Conservation (phyloP, 2,888 invertebrate genomes). For the Drosophila maculinotata region DNA sequence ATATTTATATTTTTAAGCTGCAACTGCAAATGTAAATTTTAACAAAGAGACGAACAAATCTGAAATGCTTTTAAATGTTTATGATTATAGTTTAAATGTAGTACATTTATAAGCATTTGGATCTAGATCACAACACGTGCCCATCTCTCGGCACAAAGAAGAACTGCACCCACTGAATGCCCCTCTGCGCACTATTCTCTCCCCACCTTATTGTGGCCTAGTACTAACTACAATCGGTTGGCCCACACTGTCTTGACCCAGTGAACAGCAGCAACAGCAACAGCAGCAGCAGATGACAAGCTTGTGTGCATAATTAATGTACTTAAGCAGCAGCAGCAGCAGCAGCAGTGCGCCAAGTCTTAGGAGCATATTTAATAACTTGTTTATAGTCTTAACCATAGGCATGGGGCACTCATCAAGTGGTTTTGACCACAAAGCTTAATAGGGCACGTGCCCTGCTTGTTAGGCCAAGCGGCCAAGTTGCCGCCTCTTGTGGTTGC, state of each 20-base stretch:
- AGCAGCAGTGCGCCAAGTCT: slow-evolving; percentile 13
- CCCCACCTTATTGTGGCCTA: no score
- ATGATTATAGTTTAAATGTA: no score
- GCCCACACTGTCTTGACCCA: slow-evolving; percentile 55
- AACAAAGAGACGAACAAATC: no score
- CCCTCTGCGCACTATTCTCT: background rate
- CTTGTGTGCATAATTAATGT: slow-evolving; percentile 71
- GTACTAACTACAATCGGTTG: background rate
- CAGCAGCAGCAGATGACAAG: slow-evolving; percentile 65
- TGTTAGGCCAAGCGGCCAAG: slow-evolving; percentile 62
- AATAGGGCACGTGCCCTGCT: slow-evolving; percentile 74
- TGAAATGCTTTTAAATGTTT: no score
- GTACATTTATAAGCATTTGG: no score
- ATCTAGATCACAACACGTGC: background rate
- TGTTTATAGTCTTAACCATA: slow-evolving; percentile 43
- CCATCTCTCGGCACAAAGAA: background rate
- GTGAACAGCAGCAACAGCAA: slow-evolving; percentile 34
- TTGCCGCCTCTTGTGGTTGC: slow-evolving; percentile 44
- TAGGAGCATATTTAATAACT: slow-evolving; percentile 48
- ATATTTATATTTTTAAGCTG: no score
- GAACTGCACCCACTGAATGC: background rate
- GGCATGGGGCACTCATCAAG: slow-evolving; percentile 50
- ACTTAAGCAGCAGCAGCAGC: slow-evolving; percentile 39
- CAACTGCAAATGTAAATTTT: no score
- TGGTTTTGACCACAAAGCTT: slow-evolving; percentile 66